Evolutionary conservation across 2,113 vertebrate species (phyloP).

Genomic region (Hepsetus odoe): DNA sequence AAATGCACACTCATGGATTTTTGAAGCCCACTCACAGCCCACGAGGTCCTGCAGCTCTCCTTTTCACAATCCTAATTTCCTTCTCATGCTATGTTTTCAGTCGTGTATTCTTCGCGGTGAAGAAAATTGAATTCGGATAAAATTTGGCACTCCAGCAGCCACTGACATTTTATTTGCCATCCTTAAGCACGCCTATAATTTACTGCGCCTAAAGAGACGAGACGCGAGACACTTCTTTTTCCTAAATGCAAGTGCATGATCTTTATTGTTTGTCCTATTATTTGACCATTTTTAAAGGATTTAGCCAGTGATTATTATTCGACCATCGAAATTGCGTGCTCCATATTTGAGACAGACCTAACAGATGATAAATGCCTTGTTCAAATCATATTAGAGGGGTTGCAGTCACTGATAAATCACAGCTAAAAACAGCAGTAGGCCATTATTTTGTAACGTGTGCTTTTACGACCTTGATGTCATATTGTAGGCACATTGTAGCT

Average conservation of each 20-base stretch:
- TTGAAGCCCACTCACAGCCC: constrained; percentile 84
- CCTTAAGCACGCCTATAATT: not conserved
- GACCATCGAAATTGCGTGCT: too few species aligned
- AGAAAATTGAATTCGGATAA: constrained; percentile 87
- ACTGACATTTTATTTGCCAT: constrained; percentile 74
- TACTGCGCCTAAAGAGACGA: not conserved
- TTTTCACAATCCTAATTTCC: constrained; percentile 68
- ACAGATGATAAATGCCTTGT: too few species aligned
- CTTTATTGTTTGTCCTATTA: not conserved
- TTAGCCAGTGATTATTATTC: too few species aligned
- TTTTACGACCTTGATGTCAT: constrained; percentile 50
- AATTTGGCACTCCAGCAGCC: constrained; percentile 76
- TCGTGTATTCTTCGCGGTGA: constrained; percentile 77
- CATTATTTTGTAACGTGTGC: not conserved
- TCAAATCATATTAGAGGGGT: too few species aligned
- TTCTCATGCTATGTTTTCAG: constrained; percentile 88
- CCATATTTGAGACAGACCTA: too few species aligned
- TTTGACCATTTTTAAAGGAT: too few species aligned
- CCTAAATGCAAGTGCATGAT: not conserved
- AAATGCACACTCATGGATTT: constrained; percentile 84
- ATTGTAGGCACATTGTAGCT: not conserved
- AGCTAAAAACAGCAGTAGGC: too few species aligned
- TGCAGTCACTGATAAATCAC: too few species aligned
- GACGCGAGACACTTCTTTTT: not conserved
- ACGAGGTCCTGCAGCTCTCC: constrained; percentile 80